Base-by-base conservation (phyloP, 1,140 invertebrate species). In the Aradophagus sp. region DNA sequence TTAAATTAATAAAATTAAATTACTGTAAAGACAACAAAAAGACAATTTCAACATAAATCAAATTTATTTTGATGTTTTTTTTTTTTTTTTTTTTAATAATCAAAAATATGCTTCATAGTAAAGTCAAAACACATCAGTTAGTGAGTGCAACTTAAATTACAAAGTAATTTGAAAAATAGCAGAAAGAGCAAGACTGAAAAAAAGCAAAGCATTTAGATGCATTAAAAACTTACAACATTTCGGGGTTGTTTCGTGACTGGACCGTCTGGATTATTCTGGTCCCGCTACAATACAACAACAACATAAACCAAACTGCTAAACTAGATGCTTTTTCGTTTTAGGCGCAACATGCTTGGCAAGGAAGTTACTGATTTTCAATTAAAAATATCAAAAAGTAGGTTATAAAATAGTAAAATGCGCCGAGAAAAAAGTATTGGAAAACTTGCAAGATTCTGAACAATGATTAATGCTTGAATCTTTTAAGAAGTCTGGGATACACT, bases 271-370 rank as follows among this genome's bases (percentile, higher is more conserved):
- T 81, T 68, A 68, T 47, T 83, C 80, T 58, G 80, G 82, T 82
- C 74, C 82, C 77, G 80, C 83, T 85, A 85, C 75, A 85, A 85
- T 85, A 84, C 71, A 80, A 83, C 76, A 83, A 84, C 77, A 83
- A 85, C 82, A 75, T 85, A 83, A 84, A 85, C 78, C 80, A 83
- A 85, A 83, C 77, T 77, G 77, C 82, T 83, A 83, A 79, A 73
- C 80, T 83, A 83, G 65, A 73, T 69, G 72, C 63, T 53, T 65
- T 77, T 76, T 19, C 52, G 74, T 52, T 58, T 47, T 44, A 27
- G 68, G 69, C 75, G 29, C 12, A 34, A 66, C 76, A 79, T 78
- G 79, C 79, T 76, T 79, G 75, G 74, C 76, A 79, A 72, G 75
- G 76, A 79, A 75, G 69, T 31, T 35, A 72, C 39, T 55, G 62